phyloP scores from a whole-genome alignment of 2,888 invertebrate genomes.

The Chymomyza amoena region DNA sequence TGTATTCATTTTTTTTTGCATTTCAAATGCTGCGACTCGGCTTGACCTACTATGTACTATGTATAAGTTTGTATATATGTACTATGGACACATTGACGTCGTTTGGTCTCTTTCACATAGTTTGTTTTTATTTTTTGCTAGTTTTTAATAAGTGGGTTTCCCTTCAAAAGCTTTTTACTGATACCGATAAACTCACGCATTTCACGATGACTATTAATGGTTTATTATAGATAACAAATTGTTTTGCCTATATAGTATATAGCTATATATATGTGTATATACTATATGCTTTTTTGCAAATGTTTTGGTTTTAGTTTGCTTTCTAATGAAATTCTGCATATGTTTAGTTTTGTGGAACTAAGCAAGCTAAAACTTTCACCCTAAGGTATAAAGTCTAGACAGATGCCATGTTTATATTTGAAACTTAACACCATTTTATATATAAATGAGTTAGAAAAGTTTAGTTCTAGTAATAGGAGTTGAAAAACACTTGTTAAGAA shows the following conservation, averaged over 20 bases:
- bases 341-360: background rate
- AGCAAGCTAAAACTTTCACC: conserved; percentile 47
- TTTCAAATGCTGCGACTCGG: conserved; percentile 2
- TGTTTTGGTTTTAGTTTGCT: background rate
- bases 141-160: background rate
- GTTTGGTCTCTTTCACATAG: background rate
- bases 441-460: background rate
- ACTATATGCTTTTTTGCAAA: background rate
- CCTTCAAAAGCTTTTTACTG: background rate
- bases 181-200: background rate
- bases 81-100: background rate
- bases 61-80: background rate
- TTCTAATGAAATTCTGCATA: background rate
- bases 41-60: background rate
- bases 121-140: background rate
- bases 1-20: background rate
- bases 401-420: background rate
- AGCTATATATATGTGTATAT: background rate
- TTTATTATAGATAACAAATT: background rate
- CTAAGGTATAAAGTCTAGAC: conserved; percentile 77
- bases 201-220: background rate
- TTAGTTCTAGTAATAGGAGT: background rate
- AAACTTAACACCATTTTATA: background rate
- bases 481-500: too few species aligned
- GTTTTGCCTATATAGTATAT: background rate